Percentiles rank a stretch among this genome's conserved stretches.
Conservation (phyloP, 1,140 invertebrate species). For the Metopolophium dirhodum region DNA sequence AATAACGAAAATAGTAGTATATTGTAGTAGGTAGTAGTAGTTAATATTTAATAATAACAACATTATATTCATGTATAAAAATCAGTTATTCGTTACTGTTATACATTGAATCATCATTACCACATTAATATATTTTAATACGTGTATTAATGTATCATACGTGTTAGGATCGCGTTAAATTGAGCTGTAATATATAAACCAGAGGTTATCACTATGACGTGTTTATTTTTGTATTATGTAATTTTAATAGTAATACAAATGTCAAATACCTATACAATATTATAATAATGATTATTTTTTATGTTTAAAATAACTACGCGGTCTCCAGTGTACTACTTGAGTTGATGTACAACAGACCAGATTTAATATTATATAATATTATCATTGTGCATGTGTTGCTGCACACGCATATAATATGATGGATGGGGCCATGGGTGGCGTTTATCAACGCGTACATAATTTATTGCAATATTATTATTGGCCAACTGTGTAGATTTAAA, state of each 20-base stretch:
- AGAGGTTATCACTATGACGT: neutral
- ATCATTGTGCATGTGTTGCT: neutral
- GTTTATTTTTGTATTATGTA: neutral
- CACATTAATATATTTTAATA: neutral
- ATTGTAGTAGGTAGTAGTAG: neutral
- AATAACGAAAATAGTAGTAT: constrained; percentile 7
- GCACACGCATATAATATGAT: neutral
- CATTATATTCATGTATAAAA: neutral
- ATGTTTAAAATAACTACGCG: neutral
- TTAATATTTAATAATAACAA: neutral
- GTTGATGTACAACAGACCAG: neutral
- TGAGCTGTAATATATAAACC: neutral
- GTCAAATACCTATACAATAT: neutral
- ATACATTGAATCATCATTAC: neutral
- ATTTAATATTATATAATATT: neutral
- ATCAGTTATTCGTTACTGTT: neutral
- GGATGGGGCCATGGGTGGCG: no score
- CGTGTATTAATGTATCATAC: neutral
- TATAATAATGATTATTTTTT: neutral
- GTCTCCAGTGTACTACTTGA: neutral
- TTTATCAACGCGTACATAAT: neutral
- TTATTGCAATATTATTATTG: neutral
- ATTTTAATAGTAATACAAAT: neutral
- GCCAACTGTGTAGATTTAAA: neutral
- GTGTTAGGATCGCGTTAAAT: neutral